Evolutionary conservation across 1,140 invertebrate genomes (phyloP), one percentile per base, ranked within the genome.

Genomic region (Periplaneta americana): DNA sequence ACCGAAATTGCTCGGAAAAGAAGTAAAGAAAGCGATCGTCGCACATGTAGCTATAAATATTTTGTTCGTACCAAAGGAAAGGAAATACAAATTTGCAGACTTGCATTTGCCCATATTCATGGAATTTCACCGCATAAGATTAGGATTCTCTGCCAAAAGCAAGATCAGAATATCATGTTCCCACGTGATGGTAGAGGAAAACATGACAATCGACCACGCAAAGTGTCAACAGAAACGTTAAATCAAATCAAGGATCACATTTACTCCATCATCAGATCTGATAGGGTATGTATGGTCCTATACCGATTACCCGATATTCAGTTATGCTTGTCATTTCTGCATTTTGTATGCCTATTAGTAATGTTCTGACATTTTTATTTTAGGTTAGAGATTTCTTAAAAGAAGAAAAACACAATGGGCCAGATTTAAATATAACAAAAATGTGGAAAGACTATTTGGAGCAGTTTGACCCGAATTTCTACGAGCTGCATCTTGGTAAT

Each of bases 391-490:
- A 84, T 36, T 85, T 84, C 66, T 83, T 85, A 36, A 85, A 85
- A 75, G 83, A 85, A 1, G 85, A 85, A 28, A 85, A 85, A 80
- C 84, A 85, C 74, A 84, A 84, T 75, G 90, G 89, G 0, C 86
- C 90, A 80, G 90, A 91, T 87, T 89, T 91, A n/a, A 91, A 91
- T 84, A 90, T 91, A 82, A 89, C 90, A 1, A 90, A 90, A 85
- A 90, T 91, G 88, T 90, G 90, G 88, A 90, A 91, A 84, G 89
- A 90, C 84, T 91, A 90, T 81, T 89, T 90, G 17, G 89, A 89
- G 82, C 88, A 88, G 48, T 89, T 89, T 87, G 90, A 91, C 86
- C 90, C 90, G 28, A 87, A 89, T 17, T 90, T 66, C 31, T 66
- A 36, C 22, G 74, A 37, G 10, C 28, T 80, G 33, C 57, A 66